A percentile compares a stretch with the other conserved stretches of the same genome.
These are phyloP conservation scores for Amphimallon solstitiale DNA, from an alignment of 2,888 invertebrate genomes.

Conservation along the genomic window DNA sequence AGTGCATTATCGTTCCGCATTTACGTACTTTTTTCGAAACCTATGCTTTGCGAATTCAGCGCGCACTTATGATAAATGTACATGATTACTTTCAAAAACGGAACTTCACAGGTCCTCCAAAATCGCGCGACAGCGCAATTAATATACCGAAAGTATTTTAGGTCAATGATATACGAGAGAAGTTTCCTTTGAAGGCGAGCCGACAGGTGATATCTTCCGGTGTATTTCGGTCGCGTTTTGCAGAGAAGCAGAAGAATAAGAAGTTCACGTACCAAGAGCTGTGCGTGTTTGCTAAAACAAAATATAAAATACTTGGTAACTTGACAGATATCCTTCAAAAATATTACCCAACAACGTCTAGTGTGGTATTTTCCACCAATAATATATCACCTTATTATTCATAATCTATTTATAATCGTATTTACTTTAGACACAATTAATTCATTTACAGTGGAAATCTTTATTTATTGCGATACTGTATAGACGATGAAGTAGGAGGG, in stretches of 20 bases:
- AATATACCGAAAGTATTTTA: background rate
- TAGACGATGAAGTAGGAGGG: too few species aligned
- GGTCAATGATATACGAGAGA: slow-evolving; percentile 6
- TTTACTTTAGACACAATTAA: slow-evolving; percentile 10
- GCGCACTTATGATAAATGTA: background rate
- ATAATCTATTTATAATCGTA: slow-evolving; percentile 17
- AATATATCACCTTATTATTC: background rate
- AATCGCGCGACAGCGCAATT: background rate
- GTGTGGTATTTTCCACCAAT: background rate
- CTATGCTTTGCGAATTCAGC: too few species aligned
- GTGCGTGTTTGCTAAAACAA: background rate
- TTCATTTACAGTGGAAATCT: slow-evolving; percentile 5
- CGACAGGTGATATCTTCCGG: slow-evolving; percentile 13
- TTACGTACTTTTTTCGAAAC: too few species aligned
- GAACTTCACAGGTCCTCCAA: background rate
- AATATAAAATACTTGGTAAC: background rate
- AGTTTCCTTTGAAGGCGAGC: slow-evolving; percentile 10
- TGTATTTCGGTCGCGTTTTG: slow-evolving; percentile 1
- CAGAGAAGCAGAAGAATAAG: too few species aligned
- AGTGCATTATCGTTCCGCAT: background rate
- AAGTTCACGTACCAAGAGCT: background rate
- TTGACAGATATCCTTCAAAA: slow-evolving; percentile 2
- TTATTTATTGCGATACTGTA: background rate
- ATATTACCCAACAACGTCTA: background rate
- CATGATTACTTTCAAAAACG: background rate